These are phyloP conservation scores for Tragelaphus scriptus DNA, from an alignment of 2,113 vertebrate species.

Conservation along the genomic window DNA sequence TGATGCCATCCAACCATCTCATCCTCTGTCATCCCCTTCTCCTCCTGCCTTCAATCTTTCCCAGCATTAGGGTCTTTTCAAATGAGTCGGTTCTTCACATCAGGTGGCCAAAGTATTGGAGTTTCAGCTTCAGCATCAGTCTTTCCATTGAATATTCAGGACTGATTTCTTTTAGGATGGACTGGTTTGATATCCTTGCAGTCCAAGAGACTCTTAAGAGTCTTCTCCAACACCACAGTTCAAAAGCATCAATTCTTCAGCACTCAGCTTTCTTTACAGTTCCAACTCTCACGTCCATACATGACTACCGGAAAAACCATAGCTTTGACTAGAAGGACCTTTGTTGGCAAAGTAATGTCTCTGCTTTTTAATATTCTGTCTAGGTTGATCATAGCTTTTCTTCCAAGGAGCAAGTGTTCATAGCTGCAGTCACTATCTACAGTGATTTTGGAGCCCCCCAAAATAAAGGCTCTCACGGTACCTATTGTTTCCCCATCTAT, in stretches of 20 bases:
- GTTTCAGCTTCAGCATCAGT: neutral
- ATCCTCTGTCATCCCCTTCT: neutral
- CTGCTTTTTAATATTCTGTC: neutral
- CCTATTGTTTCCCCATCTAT: too few species aligned
- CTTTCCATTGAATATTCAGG: neutral
- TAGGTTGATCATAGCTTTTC: neutral
- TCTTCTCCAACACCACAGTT: neutral
- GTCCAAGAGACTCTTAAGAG: neutral
- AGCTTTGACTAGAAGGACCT: rapidly evolving
- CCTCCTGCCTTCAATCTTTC: neutral
- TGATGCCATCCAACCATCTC: neutral
- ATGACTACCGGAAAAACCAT: neutral
- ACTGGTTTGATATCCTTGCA: neutral
- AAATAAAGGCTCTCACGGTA: too few species aligned
- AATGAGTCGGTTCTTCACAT: neutral
- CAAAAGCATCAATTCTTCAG: neutral
- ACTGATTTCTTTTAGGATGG: neutral
- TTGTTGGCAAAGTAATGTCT: neutral
- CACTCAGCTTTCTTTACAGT: rapidly evolving
- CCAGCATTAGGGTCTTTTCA: neutral
- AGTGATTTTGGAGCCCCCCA: too few species aligned
- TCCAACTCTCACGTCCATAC: neutral
- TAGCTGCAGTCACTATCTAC: too few species aligned
- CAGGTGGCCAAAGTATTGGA: neutral
- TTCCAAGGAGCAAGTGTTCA: too few species aligned